Percentiles rank a stretch among this genome's conserved stretches.
Conservation (phyloP, 2,113 vertebrate genomes). For the Paratilapia polleni region DNA sequence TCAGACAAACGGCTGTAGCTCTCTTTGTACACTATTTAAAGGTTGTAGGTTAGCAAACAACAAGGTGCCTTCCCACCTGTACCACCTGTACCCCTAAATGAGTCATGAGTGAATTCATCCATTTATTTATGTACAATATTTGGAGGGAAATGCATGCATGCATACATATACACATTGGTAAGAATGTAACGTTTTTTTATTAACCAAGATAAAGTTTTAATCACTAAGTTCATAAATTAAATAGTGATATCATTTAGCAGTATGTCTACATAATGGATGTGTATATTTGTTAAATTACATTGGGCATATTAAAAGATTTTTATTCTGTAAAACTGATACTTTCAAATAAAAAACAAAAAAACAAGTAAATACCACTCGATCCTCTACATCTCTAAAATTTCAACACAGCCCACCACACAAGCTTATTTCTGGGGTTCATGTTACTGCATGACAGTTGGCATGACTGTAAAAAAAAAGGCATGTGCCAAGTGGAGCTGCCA, state of each 20-base stretch:
- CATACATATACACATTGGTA: neutral
- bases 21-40: constrained; percentile 76
- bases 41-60: constrained; percentile 76
- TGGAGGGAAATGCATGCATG: constrained; percentile 1
- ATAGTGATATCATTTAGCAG: neutral
- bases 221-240: neutral
- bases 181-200: neutral
- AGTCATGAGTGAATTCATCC: constrained; percentile 67
- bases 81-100: constrained; percentile 71
- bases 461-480: constrained; percentile 68
- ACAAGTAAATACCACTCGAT: constrained; percentile 27
- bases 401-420: constrained; percentile 54
- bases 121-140: constrained; percentile 40
- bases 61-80: constrained; percentile 67
- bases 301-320: neutral
- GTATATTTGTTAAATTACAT: neutral
- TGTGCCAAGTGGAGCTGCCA: constrained; percentile 76
- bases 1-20: constrained; percentile 65
- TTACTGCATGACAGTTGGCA: constrained; percentile 76
- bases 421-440: constrained; percentile 68
- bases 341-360: constrained; percentile 24
- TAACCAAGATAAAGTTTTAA: neutral
- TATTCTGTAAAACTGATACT: constrained; percentile 15
- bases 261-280: neutral
- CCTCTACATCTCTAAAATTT: constrained; percentile 44